Base-by-base conservation (phyloP, 1,140 invertebrate genomes). In the Drosophila nigrodunni region DNA sequence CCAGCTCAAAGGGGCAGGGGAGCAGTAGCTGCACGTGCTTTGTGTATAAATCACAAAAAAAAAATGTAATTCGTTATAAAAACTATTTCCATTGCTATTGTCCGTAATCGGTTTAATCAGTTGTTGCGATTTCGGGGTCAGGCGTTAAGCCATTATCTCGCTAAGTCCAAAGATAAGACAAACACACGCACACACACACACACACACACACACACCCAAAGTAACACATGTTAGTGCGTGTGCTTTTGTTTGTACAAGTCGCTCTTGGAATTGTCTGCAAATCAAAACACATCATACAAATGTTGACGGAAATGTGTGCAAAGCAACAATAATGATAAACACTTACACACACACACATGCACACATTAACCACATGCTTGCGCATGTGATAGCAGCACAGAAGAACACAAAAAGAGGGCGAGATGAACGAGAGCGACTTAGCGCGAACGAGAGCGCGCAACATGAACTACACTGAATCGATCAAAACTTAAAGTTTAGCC, bases 301-400 rank as follows among this genome's bases (percentile, higher is more conserved):
- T 65, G 62, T 77, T 74, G 71, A 74, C 71, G 75, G 70, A 77
- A 77, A 55, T 70, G 37, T 50, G 67, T 49, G 15, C 52, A 61
- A 57, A 52, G 46, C 52, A 64, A 58, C 10, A 57, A 57, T 3
- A 57, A 73, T 59, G 25, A 15, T 18, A 57, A 55, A 15, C 34
- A 50, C n/a, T n/a, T n/a, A n/a, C n/a, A 65, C 41, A 58, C 18
- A 47, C 43, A 64, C 21, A 18, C 46, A 47, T 1, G 10, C 41
- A 43, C 9, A 30, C 9, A 34, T 21, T 18, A 30, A 65, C 44
- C 64, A 78, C 50, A 44, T 74, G 70, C 50, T 62, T 35, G 66
- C 66, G 57, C 67, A 69, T 66, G 60, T 59, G 74, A 60, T 66
- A 60, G 55, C 34, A 55, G 6, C 7, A 57, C 7, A 34, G 18